Conservation (phyloP, 2,113 vertebrate species). For the Ptychochromis oligacanthus region DNA sequence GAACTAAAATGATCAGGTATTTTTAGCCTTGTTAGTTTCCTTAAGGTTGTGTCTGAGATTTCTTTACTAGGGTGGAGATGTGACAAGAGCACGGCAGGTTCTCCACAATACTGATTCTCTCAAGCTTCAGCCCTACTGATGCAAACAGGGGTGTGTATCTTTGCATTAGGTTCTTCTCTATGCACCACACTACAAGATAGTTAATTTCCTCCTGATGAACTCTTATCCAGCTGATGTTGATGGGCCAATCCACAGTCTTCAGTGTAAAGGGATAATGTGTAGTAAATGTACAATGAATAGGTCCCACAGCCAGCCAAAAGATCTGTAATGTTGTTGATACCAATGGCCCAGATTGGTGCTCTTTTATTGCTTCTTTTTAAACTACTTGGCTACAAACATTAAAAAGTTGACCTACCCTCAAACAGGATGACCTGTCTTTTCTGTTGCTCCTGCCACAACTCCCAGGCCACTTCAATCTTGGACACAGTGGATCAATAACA, state of each 20-base stretch:
- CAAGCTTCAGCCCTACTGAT: not conserved
- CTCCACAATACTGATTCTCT: not conserved
- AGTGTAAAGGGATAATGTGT: not conserved
- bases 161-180: not conserved
- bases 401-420: constrained; percentile 10
- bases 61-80: not conserved
- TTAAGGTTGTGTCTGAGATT: not conserved
- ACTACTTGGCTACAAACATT: not conserved
- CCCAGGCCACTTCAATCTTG: not conserved
- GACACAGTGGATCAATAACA: constrained; percentile 33
- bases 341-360: not conserved
- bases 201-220: not conserved
- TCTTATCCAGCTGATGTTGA: not conserved
- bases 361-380: not conserved
- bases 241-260: not conserved
- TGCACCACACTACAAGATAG: too few species aligned
- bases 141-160: not conserved
- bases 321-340: not conserved
- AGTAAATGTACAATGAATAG: not conserved
- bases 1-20: not conserved
- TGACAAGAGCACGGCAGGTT: not conserved
- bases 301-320: constrained; percentile 5
- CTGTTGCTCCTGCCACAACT: constrained; percentile 12
- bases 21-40: not conserved
- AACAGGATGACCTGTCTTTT: constrained; percentile 11